Evolutionary conservation across 2,797 vertebrate species (phyloP), one percentile per base, ranked within the genome.

Genomic region (Petrocephalus schoutedeni): DNA sequence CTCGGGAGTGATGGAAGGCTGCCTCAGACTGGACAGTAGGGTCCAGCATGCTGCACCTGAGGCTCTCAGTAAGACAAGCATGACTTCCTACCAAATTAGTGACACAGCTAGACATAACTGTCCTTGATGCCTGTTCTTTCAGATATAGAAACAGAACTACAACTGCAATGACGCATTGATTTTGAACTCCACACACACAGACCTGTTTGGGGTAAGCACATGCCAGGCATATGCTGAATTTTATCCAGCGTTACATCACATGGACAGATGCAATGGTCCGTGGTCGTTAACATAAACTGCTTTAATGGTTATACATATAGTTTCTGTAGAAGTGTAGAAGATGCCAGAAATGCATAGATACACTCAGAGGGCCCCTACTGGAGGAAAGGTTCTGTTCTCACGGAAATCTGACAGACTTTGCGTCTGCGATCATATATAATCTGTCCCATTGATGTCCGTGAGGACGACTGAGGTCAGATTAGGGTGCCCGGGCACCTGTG

Each of bases 11-110:
- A 3, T 9, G 9, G 45, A 45, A 21, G n/a, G 9, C 36, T 51
- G 32, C 41, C 49, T 74, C 28, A 32, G 64, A 12, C 64, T 71
- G 28, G 12, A 14, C 28, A 36, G 64, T 5, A 32, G 64, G 23
- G 28, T 67, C 61, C 23, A 28, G 21, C 9, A 67, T 67, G 9
- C 61, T 67, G 23, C 92, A 92, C 93, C 94, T 95, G 94, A 96
- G 94, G 95, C 93, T 95, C 95, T 94, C 93, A 94, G 92, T 91
- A 93, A 95, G 95, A 96, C 95, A 94, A 95, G 94, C 14, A 0
- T 5, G 61, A 28, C 61, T 14, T 67, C 23, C 61, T 67, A 28
- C 64, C 28, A 3, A 36, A 71, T 32, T 71, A 36, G 4, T 71
- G 12, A 36, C 4, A 1, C 4, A 1, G 28, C 14, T 32, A 23